A percentile compares a stretch with the other conserved stretches of the same genome.
phyloP scores from a whole-genome alignment of 2,888 invertebrate species.

The Schizaphis graminum region DNA sequence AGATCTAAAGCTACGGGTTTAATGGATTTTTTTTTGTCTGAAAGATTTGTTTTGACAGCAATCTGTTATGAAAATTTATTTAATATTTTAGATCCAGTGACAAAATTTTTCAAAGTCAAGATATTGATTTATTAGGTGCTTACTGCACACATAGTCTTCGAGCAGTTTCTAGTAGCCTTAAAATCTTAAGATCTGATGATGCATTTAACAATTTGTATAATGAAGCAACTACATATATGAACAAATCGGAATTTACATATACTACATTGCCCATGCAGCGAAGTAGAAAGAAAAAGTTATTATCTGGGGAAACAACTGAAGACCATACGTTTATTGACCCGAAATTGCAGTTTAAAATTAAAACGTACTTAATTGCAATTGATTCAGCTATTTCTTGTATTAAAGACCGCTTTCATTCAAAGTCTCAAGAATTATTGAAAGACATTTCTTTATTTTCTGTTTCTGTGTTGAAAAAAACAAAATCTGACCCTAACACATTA shows the following conservation, averaged over 20 bases:
- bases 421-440: constrained; percentile 32
- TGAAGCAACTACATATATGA: constrained; percentile 16
- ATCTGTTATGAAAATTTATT: constrained; percentile 21
- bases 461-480: background rate
- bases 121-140: constrained; percentile 32
- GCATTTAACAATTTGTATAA: constrained; percentile 18
- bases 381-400: constrained; percentile 15
- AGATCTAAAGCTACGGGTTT: constrained; percentile 25
- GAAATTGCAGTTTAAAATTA: constrained; percentile 11
- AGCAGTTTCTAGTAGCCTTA: background rate
- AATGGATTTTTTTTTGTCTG: constrained; percentile 11
- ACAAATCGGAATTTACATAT: constrained; percentile 2
- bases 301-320: constrained; percentile 6
- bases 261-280: background rate
- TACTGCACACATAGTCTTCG: constrained; percentile 23
- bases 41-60: constrained; percentile 19
- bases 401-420: constrained; percentile 20
- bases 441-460: constrained; percentile 15
- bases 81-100: constrained; percentile 28
- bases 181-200: constrained; percentile 21
- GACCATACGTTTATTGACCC: constrained; percentile 20
- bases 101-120: constrained; percentile 16
- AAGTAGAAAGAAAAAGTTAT: constrained; percentile 19
- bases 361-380: constrained; percentile 11
- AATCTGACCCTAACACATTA: too few species aligned